Base-by-base conservation (phyloP, 2,113 vertebrate species). In the Saiga tatarica region DNA sequence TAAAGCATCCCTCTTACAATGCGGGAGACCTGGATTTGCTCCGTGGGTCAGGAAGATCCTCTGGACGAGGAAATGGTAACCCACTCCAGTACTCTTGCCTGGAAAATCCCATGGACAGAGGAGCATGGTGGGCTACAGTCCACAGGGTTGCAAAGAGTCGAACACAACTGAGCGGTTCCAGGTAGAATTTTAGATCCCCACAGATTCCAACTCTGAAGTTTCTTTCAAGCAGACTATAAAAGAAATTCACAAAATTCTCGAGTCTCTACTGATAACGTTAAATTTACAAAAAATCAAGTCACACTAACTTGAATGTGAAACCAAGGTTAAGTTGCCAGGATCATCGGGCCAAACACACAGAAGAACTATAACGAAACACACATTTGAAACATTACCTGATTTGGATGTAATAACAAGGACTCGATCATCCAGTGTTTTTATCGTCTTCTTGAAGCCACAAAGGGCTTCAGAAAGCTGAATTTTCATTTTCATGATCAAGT, bases 401-500 rank as follows among this genome's bases (percentile, higher is more conserved):
- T 97, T 98, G 71, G 99, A 99, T 79, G 87, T 98, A 96, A 99
- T 98, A 25, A 99, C 50, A 13, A 99, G 99, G 7, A 97, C 97
- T 97, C 99, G 99, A 45, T 99, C 98, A 88, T 99, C 99, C 96
- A 99, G 98, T 0, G 99, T 99, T 26, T 98, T 96, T 92, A 99
- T 97, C 0, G 99, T 99, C 98, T 99, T 99, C 97, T 98, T 99
- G 98, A 99, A 99, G 64, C 99, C 99, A 97, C 99, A 99, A 13
- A 99, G 98, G 52, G 99, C 99, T 96, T 99, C 99, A 0, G 99
- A 99, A 25, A 99, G 99, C 94, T 99, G 99, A 96, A 99, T 99
- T 91, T 99, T 99, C 99, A 99, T 99, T 98, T 99, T 99, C 98
- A 99, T 99, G 33, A 99, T 95, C 76, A 99, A 98, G 97, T 99